Base-by-base conservation (phyloP, 1,140 invertebrate genomes). In the Nilaparvata lugens region DNA sequence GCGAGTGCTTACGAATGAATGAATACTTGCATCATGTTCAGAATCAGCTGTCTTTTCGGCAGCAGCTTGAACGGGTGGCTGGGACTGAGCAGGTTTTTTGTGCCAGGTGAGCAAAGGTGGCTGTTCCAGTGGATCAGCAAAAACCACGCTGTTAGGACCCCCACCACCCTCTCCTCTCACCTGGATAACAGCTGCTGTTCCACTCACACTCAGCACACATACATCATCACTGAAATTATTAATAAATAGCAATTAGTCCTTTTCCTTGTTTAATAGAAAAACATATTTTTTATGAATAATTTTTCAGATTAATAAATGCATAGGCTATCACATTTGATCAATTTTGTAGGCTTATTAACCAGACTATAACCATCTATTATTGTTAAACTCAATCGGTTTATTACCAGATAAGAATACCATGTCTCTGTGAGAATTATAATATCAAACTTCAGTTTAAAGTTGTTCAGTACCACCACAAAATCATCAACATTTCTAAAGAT, bases 161-260 rank as follows among this genome's bases (percentile, higher is more conserved):
- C 63, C 52, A 54, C 65, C 68, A 14, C 65, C 56, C 19, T 73
- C 69, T 55, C 77, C 78, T 9, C 78, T 75, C 66, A 83, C 77
- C 69, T 82, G 83, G 18, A 95, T 86, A 7, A 93, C 82, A 0
- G 93, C 95, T 2, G 95, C 95, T 0, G 95, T 98, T 0, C 95
- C 95, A 24, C 83, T 87, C 0, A 92, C 94, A 64, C 92, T 97
- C 40, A 98, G 71, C 0, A 98, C 86, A 69, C 93, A 95, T 0
- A 98, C 89, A 69, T 98, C 95, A 69, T 97, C 95, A 68, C 93
- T 91, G 70, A 13, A 78, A 73, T 35, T n/a, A n/a, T n/a, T n/a
- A n/a, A n/a, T n/a, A n/a, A n/a, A n/a, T n/a, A n/a, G n/a, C n/a
- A n/a, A n/a, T n/a, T n/a, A n/a, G n/a, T n/a, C n/a, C n/a, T n/a